Base-by-base conservation (phyloP, 1,140 invertebrate species). In the Papilio glaucus region DNA sequence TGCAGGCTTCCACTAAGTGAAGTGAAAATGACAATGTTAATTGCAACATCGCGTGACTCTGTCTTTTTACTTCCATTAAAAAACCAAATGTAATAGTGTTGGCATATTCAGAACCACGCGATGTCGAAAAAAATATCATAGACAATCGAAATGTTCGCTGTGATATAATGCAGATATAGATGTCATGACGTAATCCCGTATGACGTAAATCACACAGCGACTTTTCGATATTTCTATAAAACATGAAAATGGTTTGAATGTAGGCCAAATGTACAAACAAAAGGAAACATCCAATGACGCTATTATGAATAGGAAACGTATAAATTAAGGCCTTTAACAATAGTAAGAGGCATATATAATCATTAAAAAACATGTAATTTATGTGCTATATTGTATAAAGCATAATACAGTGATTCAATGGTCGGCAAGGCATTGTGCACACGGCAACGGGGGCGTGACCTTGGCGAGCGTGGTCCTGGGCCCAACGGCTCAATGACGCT, bases 401-500 rank as follows among this genome's bases (percentile, higher is more conserved):
- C 26, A 57, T 29, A 71, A 5, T 71, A 71, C 13, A 41, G 8
- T 13, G 33, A 37, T 24, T 26, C 33, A 71, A 71, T 39, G 57
- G 4, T 24, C 49, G 49, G 21, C 0, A 10, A 3, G 45, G 72
- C 53, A 76, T 79, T 78, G 74, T 76, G 76, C 79, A 80, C 80
- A 78, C 80, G 68, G 78, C 78, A 81, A 81, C 82, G 72, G 76
- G 65, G 78, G 78, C 82, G 83, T 89, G 85, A 91, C 89, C 90
- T 92, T 91, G 88, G 81, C 78, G 72, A 82, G 77, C 79, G 77
- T 71, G 77, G 75, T 75, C 79, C 76, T 87, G 79, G 86, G 85
- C 85, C 82, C 84, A 83, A 76, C 77, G 81, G 79, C 83, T 88
- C 86, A 88, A 89, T 88, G 83, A 81, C 85, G 77, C 77, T 90